Percentiles rank a stretch among this genome's conserved stretches.
Conservation (phyloP, 2,797 vertebrate genomes). For the Bradypodion ventrale region DNA sequence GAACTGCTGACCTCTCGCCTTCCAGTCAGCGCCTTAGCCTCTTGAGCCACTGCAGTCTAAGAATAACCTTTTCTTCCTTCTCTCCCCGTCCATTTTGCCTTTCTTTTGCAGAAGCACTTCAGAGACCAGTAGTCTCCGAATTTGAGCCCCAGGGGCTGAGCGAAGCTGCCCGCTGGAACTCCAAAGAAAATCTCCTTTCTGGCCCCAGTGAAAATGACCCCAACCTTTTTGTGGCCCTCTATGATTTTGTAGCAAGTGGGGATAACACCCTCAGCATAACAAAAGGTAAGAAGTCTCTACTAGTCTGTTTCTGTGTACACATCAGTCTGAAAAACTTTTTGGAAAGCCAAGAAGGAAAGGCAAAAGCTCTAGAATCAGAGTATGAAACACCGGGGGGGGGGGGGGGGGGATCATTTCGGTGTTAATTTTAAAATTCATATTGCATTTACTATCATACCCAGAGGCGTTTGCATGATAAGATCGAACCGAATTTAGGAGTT, state of each 20-base stretch:
- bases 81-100: too few relatives aligned
- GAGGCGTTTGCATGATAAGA: too few relatives aligned
- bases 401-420: background rate
- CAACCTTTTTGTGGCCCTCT: conserved; percentile 96
- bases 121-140: conserved; percentile 87
- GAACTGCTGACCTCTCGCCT: too few relatives aligned
- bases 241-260: conserved; percentile 96
- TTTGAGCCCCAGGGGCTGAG: conserved; percentile 92
- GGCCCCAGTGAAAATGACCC: conserved; percentile 97
- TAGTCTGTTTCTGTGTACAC: background rate
- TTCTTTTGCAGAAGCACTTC: conserved; percentile 87
- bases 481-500: too few relatives aligned
- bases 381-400: conserved; percentile 17
- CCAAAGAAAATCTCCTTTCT: conserved; percentile 95
- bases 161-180: conserved; percentile 97
- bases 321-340: background rate
- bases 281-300: conserved; percentile 83
- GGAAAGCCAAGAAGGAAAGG: background rate
- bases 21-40: too few relatives aligned
- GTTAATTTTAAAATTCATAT: background rate
- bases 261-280: conserved; percentile 99
- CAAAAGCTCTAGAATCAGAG: background rate
- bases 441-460: too few relatives aligned
- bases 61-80: conserved; percentile 55
- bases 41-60: too few relatives aligned